Base-by-base conservation (phyloP, 2,113 vertebrate genomes). In the Rynchops niger region DNA sequence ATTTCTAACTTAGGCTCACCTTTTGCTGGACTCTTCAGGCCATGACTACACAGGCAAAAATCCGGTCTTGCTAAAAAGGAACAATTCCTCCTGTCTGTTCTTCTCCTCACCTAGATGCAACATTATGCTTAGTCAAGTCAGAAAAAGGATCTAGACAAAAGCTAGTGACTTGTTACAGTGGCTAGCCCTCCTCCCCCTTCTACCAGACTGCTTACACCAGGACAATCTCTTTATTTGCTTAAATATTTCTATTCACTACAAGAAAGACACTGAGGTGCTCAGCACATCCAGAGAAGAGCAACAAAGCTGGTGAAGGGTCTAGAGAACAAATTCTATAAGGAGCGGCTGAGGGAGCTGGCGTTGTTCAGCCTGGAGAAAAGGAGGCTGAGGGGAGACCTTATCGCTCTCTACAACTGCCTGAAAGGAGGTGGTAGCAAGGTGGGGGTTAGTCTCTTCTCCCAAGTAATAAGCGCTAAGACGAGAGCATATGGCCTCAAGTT, bases 351-450 rank as follows among this genome's bases (percentile, higher is more conserved):
- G 47, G 22, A 81, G 9, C 36, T 47, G 47, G 26, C 12, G 8
- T 2, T 71, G 42, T 83, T 83, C 7, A 80, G 18, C 3, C 61
- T 50, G n/a, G 45, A 86, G 47, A 42, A 78, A 25, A 82, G 19
- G 10, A 85, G 29, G 10, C 21, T 70, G 2, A 61, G 18, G 3
- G n/a, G n/a, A 80, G 25, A 55, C 18, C 13, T 79, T 11, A 73
- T 45, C 0, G 0, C 25, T 40, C 47, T 62, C 25, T 36, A 18
- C 11, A 80, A 3, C 34, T 34, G 4, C 38, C 29, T 47, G 43
- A 26, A 61, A 53, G 19, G 22, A 63, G 25, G 10, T 1, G 38
- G 23, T 25, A 40, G 52, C 0, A 10, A 59, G 61, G 18, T 5
- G 15, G 15, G 17, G 2, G 38, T 9, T 0, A 1, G 17, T 72